Percentiles rank a stretch among this genome's conserved stretches.
phyloP scores from a whole-genome alignment of 2,113 vertebrate species.

The Epinephelus cyanopodus region DNA sequence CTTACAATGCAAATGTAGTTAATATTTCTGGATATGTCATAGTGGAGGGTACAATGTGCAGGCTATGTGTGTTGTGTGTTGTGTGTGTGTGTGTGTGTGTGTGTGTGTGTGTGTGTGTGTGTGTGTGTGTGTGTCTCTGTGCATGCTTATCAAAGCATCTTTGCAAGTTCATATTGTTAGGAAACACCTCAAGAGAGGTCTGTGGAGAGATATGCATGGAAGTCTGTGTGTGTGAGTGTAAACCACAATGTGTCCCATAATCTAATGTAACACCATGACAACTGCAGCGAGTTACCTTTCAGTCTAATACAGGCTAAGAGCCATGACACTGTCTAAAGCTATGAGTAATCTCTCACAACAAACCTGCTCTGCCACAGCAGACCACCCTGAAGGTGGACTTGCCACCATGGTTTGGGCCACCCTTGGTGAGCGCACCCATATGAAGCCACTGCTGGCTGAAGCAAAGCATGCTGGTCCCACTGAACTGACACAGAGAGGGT shows the following conservation, averaged over 20 bases:
- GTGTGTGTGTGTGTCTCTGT: background rate
- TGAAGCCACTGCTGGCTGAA: slow-evolving; percentile 14
- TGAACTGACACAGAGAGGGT: slow-evolving; percentile 5
- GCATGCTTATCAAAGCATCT: slow-evolving; percentile 10
- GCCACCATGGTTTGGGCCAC: slow-evolving; percentile 31
- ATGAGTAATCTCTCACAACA: slow-evolving; percentile 34
- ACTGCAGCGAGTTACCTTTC: slow-evolving; percentile 13
- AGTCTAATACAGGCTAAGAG: slow-evolving; percentile 5
- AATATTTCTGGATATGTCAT: slow-evolving; percentile 12
- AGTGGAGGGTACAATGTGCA: slow-evolving; percentile 18
- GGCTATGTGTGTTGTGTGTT: background rate
- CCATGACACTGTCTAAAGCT: slow-evolving; percentile 6
- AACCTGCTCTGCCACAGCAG: slow-evolving; percentile 43
- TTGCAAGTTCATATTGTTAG: background rate
- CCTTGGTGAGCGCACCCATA: background rate
- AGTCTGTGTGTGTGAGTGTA: background rate
- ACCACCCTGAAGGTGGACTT: slow-evolving; percentile 53
- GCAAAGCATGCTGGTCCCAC: slow-evolving; percentile 38
- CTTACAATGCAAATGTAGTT: slow-evolving; percentile 52
- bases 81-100: background rate
- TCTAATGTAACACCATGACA: slow-evolving; percentile 22
- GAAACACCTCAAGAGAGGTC: background rate
- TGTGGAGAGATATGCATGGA: background rate
- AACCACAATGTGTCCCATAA: background rate
- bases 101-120: background rate